phyloP scores from a whole-genome alignment of 2,888 invertebrate species.

The Leptopterna dolabrata region DNA sequence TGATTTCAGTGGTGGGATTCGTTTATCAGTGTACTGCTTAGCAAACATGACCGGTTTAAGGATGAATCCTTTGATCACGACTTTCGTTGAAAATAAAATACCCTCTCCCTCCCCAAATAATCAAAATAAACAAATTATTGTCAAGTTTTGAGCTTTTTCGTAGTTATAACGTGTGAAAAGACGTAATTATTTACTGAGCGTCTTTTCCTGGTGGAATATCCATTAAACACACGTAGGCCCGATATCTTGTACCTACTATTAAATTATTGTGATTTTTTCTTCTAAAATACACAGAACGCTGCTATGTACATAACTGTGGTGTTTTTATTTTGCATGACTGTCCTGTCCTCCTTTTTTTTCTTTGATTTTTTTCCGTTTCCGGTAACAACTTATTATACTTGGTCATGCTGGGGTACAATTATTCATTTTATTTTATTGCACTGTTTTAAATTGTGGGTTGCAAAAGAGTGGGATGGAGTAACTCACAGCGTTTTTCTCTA shows the following conservation, averaged over 20 bases:
- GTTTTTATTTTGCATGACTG: constrained; percentile 33
- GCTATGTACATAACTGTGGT: background rate
- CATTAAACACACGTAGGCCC: background rate
- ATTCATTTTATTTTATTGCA: too few relatives aligned
- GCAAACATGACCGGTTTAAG: constrained; percentile 31
- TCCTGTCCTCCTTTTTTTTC: constrained; percentile 6
- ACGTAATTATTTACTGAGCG: background rate
- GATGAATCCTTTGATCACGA: background rate
- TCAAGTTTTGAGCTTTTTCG: background rate
- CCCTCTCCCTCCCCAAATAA: background rate
- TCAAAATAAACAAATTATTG: constrained; percentile 2
- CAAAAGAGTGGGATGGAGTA: too few relatives aligned
- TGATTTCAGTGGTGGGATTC: constrained; percentile 55
- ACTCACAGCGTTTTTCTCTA: too few relatives aligned
- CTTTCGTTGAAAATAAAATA: background rate
- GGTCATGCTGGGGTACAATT: too few relatives aligned
- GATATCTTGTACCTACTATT: background rate
- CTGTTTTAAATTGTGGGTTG: too few relatives aligned
- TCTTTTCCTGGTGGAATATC: background rate
- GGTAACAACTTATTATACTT: too few relatives aligned
- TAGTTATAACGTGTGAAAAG: background rate
- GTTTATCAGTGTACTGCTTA: constrained; percentile 44
- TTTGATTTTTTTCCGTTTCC: background rate
- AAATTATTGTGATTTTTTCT: background rate
- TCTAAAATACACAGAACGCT: background rate